Base-by-base conservation (phyloP, 2,797 vertebrate species). In the Girardinus metallicus region DNA sequence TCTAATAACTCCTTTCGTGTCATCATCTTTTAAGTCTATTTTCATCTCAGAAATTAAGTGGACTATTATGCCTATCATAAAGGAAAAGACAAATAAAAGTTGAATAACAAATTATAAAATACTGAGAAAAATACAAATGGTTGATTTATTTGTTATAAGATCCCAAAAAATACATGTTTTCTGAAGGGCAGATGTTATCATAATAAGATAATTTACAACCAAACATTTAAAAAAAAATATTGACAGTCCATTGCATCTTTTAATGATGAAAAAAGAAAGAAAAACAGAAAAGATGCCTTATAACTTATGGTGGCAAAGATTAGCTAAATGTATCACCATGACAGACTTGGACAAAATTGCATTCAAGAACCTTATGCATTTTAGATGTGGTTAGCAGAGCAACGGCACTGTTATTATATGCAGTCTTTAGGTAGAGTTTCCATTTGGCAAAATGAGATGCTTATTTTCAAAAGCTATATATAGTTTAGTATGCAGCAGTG, bases 401-500 rank as follows among this genome's bases (percentile, higher is more conserved):
- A 82, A 77, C 51, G 53, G 31, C 31, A 13, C 29, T 68, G 41
- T 82, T 68, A 77, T n/a, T 5, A 6, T 46, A 10, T 75, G 73
- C 80, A 83, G 62, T 53, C 64, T 62, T 77, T 73, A 74, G 36
- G 74, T 53, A 31, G 10, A 72, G 76, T 80, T 62, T 78, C 47
- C 57, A 44, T 81, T 47, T 87, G 62, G 78, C 66, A 80, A 80
- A 64, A 80, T 66, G 60, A 80, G 41, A 79, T 79, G 66, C 70
- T 57, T 23, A 73, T 80, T 88, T 62, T 82, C 73, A 81, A 46
- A 74, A 74, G 79, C 4, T 64, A 10, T 60, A 1, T 34, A 78
- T 81, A 36, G 77, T 85, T 85, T 31, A 29, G 66, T 77, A 49
- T 11, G 60, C 80, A 76, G 76, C 83, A 86, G 76, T 87, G 87